Conservation (phyloP, 2,888 invertebrate genomes). For the Adineta ricciae region DNA sequence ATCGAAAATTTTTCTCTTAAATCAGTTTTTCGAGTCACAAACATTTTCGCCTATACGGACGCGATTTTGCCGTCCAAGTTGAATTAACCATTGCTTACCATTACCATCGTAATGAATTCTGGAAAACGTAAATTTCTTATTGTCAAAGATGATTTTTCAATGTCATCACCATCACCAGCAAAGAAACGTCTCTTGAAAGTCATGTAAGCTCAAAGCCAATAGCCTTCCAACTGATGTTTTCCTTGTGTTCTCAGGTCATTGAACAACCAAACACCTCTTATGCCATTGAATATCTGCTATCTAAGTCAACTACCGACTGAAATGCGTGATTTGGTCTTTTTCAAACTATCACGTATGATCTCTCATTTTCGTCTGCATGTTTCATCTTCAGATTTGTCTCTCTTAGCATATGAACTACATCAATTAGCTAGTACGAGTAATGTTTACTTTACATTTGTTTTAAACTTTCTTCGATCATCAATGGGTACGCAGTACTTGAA, state of each 20-base stretch:
- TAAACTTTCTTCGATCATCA: conserved; percentile 9
- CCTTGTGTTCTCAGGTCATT: no score
- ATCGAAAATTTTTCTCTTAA: neutral
- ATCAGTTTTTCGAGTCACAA: neutral
- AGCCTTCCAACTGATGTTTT: no score
- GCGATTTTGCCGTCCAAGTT: neutral
- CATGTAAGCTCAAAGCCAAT: neutral
- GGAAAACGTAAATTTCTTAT: neutral
- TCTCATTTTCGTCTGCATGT: no score
- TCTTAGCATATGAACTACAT: conserved; percentile 7
- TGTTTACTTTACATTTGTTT: neutral
- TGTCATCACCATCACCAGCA: neutral
- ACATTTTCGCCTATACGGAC: neutral
- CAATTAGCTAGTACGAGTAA: neutral
- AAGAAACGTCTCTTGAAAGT: neutral
- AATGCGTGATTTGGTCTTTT: neutral
- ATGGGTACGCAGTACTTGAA: neutral
- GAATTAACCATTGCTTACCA: neutral
- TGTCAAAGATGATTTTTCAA: neutral
- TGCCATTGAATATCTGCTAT: neutral
- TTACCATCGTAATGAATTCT: neutral
- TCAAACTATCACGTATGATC: neutral
- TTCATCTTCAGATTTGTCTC: neutral
- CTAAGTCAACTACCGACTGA: neutral
- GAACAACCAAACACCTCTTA: neutral